These are phyloP conservation scores for Corynorhinus townsendii DNA, from an alignment of 2,113 vertebrate genomes.

Conservation along the genomic window DNA sequence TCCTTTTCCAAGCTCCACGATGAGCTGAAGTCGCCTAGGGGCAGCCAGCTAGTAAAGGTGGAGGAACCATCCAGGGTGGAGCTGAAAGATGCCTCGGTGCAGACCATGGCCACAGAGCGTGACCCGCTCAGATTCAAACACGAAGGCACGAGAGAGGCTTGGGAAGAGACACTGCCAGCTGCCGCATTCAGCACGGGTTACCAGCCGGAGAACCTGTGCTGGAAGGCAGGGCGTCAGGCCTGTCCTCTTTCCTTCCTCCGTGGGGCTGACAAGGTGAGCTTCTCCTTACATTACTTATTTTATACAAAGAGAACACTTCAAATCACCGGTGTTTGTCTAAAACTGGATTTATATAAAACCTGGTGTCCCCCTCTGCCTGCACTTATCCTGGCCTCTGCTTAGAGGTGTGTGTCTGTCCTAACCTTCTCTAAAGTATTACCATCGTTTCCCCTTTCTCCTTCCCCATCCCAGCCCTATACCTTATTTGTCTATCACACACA, in stretches of 20 bases:
- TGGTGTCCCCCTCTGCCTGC: neutral
- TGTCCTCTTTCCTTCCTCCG: neutral
- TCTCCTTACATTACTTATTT: neutral
- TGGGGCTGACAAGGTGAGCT: conserved; percentile 75
- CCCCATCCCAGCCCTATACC: accelerated
- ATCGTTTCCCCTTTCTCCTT: accelerated
- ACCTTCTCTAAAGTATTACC: neutral
- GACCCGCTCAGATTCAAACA: conserved; percentile 30
- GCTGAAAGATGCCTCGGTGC: conserved; percentile 76
- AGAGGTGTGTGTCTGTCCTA: neutral
- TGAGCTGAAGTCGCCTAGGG: conserved; percentile 66
- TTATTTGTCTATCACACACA: conserved; percentile 30
- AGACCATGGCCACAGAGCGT: conserved; percentile 67
- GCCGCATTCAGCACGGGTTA: conserved; percentile 45
- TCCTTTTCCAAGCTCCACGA: conserved; percentile 76
- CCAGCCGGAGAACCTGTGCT: conserved; percentile 8
- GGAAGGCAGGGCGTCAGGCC: conserved; percentile 35
- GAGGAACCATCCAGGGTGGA: conserved; percentile 68
- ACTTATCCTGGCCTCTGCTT: neutral
- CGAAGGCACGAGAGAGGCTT: conserved; percentile 48
- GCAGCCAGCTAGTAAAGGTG: conserved; percentile 59
- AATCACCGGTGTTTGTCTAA: neutral
- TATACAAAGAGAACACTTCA: neutral
- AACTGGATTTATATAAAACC: neutral
- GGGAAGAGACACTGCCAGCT: conserved; percentile 55